Evolutionary conservation across 2,113 vertebrate genomes (phyloP).

Genomic region (Hydrochoerus hydrochaeris): DNA sequence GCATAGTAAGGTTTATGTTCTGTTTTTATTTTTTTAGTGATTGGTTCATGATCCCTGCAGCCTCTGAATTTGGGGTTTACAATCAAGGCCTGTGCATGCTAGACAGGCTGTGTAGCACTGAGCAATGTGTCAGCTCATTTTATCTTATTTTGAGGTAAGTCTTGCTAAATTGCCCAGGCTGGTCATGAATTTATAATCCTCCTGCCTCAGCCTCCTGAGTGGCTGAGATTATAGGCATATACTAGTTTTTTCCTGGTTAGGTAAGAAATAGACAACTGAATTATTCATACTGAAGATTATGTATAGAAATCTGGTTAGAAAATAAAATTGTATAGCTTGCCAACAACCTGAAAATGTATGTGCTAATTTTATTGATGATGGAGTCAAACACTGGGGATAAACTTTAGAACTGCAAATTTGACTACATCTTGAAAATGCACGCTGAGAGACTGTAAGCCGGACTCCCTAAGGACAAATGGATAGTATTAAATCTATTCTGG

Average conservation of each 20-base stretch:
- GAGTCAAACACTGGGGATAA: constrained; percentile 1
- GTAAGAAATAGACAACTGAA: constrained; percentile 9
- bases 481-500: constrained; percentile 14
- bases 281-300: constrained; percentile 12
- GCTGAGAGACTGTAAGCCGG: neutral
- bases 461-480: neutral
- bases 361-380: neutral
- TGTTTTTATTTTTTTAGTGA: neutral
- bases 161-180: neutral
- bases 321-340: neutral
- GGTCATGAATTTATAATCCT: neutral
- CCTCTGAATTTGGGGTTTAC: neutral
- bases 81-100: neutral
- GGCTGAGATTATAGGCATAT: neutral
- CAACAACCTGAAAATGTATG: constrained; percentile 6
- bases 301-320: constrained; percentile 28
- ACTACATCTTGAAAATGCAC: neutral
- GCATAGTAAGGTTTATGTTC: neutral
- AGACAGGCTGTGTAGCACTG: neutral
- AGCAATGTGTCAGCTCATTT: neutral
- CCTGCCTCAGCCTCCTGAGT: neutral
- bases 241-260: neutral
- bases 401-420: neutral
- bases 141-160: neutral
- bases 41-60: neutral